These are phyloP conservation scores for Stigmatopora nigra DNA, from an alignment of 2,113 vertebrate genomes.

Conservation along the genomic window DNA sequence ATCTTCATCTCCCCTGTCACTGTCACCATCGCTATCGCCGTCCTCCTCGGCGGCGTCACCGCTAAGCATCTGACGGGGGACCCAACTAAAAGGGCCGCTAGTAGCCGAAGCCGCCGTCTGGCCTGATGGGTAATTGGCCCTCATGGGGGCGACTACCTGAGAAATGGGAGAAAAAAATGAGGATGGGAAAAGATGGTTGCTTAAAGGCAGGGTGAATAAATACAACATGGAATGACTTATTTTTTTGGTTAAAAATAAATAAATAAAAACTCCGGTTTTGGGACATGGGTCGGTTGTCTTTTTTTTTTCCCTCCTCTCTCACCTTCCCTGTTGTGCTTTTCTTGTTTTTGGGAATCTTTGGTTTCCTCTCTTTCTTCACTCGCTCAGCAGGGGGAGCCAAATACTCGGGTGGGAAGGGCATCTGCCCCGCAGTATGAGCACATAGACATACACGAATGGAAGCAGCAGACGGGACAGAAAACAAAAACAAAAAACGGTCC, in stretches of 20 bases:
- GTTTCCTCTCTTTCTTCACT: constrained; percentile 78
- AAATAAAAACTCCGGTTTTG: no score
- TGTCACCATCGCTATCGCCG: constrained; percentile 71
- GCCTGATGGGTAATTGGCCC: constrained; percentile 65
- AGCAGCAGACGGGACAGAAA: constrained; percentile 25
- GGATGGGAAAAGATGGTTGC: neutral
- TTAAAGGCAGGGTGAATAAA: constrained; percentile 8
- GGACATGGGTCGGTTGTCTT: constrained; percentile 4
- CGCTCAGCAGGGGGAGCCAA: constrained; percentile 74
- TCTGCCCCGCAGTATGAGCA: constrained; percentile 59
- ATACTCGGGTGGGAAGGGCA: constrained; percentile 78
- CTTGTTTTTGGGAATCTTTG: constrained; percentile 73
- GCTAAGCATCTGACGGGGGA: constrained; percentile 75
- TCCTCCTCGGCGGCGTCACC: constrained; percentile 73
- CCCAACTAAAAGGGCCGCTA: constrained; percentile 71
- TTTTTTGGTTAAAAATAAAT: no score
- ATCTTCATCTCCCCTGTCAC: constrained; percentile 72
- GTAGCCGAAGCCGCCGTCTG: constrained; percentile 45
- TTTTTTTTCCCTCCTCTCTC: constrained; percentile 57
- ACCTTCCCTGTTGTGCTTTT: constrained; percentile 74
- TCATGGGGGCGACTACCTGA: constrained; percentile 65
- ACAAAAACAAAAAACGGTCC: constrained; percentile 34
- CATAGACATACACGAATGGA: constrained; percentile 33
- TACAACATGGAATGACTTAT: neutral
- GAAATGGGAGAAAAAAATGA: neutral